Conservation (phyloP, 2,888 invertebrate genomes). For the Sicus ferrugineus region DNA sequence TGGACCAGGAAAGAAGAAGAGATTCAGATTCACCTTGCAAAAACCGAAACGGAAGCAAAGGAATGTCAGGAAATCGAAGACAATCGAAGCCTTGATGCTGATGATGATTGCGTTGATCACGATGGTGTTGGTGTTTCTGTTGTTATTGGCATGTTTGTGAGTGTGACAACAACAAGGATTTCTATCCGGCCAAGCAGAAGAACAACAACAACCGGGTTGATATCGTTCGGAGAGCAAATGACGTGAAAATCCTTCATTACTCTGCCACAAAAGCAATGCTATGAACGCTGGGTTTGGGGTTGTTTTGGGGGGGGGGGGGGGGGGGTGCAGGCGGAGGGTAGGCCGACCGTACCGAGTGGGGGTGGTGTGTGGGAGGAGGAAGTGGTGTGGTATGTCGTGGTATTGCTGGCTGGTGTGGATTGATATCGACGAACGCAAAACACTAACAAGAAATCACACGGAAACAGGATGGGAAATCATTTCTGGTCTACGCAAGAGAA, state of each 20-base stretch:
- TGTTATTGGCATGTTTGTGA: not conserved
- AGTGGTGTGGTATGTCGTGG: no score
- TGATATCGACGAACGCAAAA: no score
- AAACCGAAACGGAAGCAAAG: not conserved
- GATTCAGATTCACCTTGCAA: not conserved
- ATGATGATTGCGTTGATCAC: not conserved
- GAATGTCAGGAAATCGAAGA: not conserved
- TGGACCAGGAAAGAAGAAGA: not conserved
- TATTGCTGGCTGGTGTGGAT: no score
- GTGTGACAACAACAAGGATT: not conserved
- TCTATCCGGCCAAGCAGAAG: no score
- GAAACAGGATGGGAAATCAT: no score
- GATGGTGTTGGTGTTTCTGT: not conserved
- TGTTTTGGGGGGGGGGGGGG: not conserved
- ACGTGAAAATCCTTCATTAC: constrained; percentile 35
- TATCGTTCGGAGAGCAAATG: constrained; percentile 27
- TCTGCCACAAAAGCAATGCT: constrained; percentile 16
- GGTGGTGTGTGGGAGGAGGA: no score
- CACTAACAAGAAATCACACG: no score
- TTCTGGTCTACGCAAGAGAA: no score
- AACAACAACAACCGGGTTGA: not conserved
- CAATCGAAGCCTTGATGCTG: not conserved
- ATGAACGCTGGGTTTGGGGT: not conserved
- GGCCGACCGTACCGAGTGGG: no score
- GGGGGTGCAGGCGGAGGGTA: not conserved